phyloP scores from a whole-genome alignment of 2,888 invertebrate species.

The Ariolimax columbianus region DNA sequence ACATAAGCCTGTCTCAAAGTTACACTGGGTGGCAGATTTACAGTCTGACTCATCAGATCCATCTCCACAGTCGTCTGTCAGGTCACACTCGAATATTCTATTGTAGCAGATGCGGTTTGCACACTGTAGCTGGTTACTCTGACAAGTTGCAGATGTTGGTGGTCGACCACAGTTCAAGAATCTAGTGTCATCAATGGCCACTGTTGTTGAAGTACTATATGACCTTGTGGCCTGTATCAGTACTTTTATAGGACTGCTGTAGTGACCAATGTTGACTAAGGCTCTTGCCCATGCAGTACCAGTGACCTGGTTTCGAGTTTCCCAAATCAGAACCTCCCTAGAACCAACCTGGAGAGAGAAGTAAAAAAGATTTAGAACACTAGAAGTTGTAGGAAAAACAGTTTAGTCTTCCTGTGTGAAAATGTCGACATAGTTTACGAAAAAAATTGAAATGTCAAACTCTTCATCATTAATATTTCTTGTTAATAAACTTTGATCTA shows the following conservation, averaged over 20 bases:
- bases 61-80: slow-evolving; percentile 74
- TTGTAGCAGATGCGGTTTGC: slow-evolving; percentile 68
- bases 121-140: slow-evolving; percentile 62
- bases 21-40: slow-evolving; percentile 61
- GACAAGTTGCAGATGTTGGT: slow-evolving; percentile 59
- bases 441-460: too few species aligned
- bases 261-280: slow-evolving; percentile 67
- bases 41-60: slow-evolving; percentile 63
- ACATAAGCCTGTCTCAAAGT: slow-evolving; percentile 72
- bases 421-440: too few species aligned
- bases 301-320: slow-evolving; percentile 51
- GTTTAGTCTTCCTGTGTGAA: too few species aligned
- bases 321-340: slow-evolving; percentile 57
- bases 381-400: too few species aligned
- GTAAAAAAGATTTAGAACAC: not conserved
- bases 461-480: too few species aligned
- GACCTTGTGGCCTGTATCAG: slow-evolving; percentile 63
- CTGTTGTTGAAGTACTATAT: slow-evolving; percentile 62
- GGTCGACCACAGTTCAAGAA: slow-evolving; percentile 69
- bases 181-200: slow-evolving; percentile 72
- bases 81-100: slow-evolving; percentile 67
- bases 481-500: too few species aligned
- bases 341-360: slow-evolving; percentile 44
- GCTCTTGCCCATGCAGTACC: slow-evolving; percentile 66
- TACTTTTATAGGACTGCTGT: slow-evolving; percentile 63